phyloP scores from a whole-genome alignment of 2,113 vertebrate species.

The Micronycteris hirsuta region DNA sequence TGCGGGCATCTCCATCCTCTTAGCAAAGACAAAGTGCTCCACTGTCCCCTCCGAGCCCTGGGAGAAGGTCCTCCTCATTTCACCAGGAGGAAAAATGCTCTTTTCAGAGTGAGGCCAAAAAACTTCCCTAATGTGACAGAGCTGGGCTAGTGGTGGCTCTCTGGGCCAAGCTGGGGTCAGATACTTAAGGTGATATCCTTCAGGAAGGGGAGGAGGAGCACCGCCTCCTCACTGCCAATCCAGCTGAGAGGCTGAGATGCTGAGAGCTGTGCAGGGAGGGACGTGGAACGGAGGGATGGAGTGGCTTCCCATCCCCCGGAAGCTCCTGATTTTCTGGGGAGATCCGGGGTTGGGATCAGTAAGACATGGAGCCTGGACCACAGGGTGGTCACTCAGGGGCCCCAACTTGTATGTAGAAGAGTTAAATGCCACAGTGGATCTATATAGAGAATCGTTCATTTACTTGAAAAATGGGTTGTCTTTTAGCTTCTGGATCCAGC shows the following conservation, averaged over 20 bases:
- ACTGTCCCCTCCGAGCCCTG: not conserved
- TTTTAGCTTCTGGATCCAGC: slow-evolving; percentile 70
- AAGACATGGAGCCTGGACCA: not conserved
- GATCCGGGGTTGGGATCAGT: too few relatives aligned
- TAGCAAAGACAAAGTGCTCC: not conserved
- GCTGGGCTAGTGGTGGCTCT: not conserved
- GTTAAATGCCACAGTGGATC: not conserved
- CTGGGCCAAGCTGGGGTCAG: not conserved
- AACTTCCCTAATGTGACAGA: not conserved
- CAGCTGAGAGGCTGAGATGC: not conserved
- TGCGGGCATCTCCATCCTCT: not conserved
- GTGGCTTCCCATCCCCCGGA: not conserved
- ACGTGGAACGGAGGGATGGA: fast-evolving
- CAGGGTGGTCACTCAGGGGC: fast-evolving
- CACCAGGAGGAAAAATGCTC: not conserved
- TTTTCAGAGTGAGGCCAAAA: not conserved
- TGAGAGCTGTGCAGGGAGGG: not conserved
- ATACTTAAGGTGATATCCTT: not conserved
- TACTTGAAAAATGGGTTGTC: not conserved
- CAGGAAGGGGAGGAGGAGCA: not conserved
- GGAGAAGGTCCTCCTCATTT: not conserved
- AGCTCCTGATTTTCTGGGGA: not conserved
- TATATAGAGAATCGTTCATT: not conserved
- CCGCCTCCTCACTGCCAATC: not conserved
- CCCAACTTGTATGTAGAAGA: not conserved